These are phyloP conservation scores for Oasisia sp. DNA, from an alignment of 2,888 invertebrate genomes.

Conservation along the genomic window DNA sequence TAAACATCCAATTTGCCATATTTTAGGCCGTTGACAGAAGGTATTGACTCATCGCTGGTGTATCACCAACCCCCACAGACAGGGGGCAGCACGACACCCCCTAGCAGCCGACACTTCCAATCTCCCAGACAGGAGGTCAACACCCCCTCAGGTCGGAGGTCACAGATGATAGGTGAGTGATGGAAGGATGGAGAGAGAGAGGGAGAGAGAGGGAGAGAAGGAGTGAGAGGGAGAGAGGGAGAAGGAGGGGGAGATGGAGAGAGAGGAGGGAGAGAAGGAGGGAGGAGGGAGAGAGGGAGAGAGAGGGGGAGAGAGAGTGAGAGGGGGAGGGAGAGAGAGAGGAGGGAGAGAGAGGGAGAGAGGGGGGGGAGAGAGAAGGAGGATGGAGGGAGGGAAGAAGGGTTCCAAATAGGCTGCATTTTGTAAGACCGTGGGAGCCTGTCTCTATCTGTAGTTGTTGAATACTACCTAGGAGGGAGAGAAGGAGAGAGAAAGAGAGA, in stretches of 20 bases:
- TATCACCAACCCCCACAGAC: background rate
- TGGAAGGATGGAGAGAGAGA: background rate
- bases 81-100: background rate
- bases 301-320: no score
- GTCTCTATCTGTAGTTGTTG: no score
- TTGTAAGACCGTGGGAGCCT: no score
- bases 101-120: background rate
- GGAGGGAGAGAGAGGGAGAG: background rate
- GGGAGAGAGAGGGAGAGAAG: background rate
- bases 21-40: background rate
- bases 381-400: background rate
- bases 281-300: no score
- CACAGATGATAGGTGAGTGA: conserved; percentile 18
- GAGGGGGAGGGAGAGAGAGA: background rate
- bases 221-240: no score
- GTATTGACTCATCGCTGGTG: background rate
- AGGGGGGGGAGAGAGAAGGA: background rate
- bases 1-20: background rate
- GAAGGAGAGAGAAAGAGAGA: no score
- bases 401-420: background rate
- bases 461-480: no score
- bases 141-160: background rate
- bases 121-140: background rate
- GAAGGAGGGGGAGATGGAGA: background rate
- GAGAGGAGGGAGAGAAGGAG: background rate